Base-by-base conservation (phyloP, 2,888 invertebrate genomes). In the Drosophila paracracens region DNA sequence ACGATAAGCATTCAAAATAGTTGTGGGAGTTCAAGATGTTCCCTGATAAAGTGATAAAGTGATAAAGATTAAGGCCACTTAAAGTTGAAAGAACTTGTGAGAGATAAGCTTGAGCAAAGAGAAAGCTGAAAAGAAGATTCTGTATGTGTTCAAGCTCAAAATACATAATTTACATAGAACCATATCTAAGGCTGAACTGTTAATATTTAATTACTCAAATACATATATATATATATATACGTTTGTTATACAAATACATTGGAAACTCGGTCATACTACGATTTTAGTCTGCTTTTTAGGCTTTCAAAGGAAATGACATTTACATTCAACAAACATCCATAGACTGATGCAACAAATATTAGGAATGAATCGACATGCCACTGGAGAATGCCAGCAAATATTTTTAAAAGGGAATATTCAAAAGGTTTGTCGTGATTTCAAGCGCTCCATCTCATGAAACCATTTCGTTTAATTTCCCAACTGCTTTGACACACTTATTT, bases 401-500 rank as follows among this genome's bases (percentile, higher is more conserved):
- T 10, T 18, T 50, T 10, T 18, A 10, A 27, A 54, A 16, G 10
- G 6, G 11, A 54, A 36, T 54, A 29, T 53, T 43, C 38, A 27
- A 38, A 70, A 40, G 59, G 21, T 50, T 35, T 51, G n/a, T 21
- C 5, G 16, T 57, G 5, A 57, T 57, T 63, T 18, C 21, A 10
- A 51, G 25, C 46, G 25, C 46, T 16, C 46, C 46, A 21, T 21
- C 21, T 18, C 27, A 50, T 50, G 38, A 48, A 25, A 7, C 31
- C 36, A 56, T 40, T 61, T 38, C 16, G 21, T 27, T 58, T 38
- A 40, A 61, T 43, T 68, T 73, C 57, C 58, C 61, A 57, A 57
- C 40, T 61, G 60, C 50, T 50, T 43, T 68, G 74, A 52, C 66
- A 60, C 50, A 66, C 43, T 67, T 61, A 67, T 73, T 57, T 61